Conservation (phyloP, 2,888 invertebrate genomes). For the Dasysyrphus albostriatus region DNA sequence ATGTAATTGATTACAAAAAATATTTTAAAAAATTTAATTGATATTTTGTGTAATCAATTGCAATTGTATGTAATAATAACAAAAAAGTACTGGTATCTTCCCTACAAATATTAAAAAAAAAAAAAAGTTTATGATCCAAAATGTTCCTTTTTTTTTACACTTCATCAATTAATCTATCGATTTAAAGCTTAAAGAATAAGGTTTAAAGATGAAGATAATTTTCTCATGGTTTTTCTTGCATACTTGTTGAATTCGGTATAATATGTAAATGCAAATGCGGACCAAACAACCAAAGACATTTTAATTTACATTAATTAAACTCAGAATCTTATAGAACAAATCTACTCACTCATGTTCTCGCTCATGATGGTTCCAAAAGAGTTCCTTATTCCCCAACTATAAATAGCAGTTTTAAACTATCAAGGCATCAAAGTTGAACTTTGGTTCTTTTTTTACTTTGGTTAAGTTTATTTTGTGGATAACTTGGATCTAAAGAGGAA, state of each 20-base stretch:
- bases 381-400: not conserved
- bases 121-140: too few relatives aligned
- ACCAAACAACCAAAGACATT: constrained; percentile 40
- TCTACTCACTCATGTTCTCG: not conserved
- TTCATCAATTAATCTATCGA: too few relatives aligned
- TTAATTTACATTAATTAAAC: constrained; percentile 71
- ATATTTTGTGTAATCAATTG: too few relatives aligned
- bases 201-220: not conserved
- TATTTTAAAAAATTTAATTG: too few relatives aligned
- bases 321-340: constrained; percentile 44
- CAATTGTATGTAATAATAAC: too few relatives aligned
- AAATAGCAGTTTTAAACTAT: constrained; percentile 20
- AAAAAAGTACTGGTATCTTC: too few relatives aligned
- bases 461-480: constrained; percentile 6
- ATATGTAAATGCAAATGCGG: constrained; percentile 24
- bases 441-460: constrained; percentile 9
- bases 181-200: too few relatives aligned
- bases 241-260: constrained; percentile 42
- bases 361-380: not conserved
- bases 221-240: not conserved
- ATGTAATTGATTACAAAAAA: too few relatives aligned
- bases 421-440: constrained; percentile 11
- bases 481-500: not conserved
- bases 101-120: too few relatives aligned
- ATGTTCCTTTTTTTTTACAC: too few relatives aligned